phyloP scores from a whole-genome alignment of 2,888 invertebrate genomes.

The Limulus polyphemus region DNA sequence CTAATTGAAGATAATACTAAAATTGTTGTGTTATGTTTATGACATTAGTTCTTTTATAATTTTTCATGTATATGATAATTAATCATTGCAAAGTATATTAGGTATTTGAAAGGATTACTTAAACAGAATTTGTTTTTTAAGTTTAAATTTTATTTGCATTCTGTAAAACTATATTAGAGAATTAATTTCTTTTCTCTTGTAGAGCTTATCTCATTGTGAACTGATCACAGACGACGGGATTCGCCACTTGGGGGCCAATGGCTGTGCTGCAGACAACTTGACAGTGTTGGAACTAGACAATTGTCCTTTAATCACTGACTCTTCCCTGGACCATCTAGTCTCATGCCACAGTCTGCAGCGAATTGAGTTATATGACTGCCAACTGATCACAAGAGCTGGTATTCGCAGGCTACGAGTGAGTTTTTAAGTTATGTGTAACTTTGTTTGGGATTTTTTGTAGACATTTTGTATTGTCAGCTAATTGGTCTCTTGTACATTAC shows the following conservation, averaged over 20 bases:
- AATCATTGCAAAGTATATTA: no score
- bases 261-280: slow-evolving; percentile 85
- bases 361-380: slow-evolving; percentile 97
- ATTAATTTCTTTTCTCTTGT: slow-evolving; percentile 29
- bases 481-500: no score
- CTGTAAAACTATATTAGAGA: not conserved
- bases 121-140: no score
- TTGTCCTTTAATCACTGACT: slow-evolving; percentile 94
- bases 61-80: no score
- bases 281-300: slow-evolving; percentile 95
- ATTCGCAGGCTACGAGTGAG: slow-evolving; percentile 86
- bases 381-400: slow-evolving; percentile 91
- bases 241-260: slow-evolving; percentile 77
- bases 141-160: no score
- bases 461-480: no score
- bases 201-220: slow-evolving; percentile 98
- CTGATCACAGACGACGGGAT: slow-evolving; percentile 97
- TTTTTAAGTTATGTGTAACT: slow-evolving; percentile 14
- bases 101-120: no score
- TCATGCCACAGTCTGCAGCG: slow-evolving; percentile 90
- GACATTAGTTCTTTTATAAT: no score
- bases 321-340: slow-evolving; percentile 83
- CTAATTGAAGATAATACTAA: no score
- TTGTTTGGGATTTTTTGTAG: not conserved
- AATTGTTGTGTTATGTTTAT: no score